Evolutionary conservation across 2,113 vertebrate genomes (phyloP).

Genomic region (Mobula hypostoma): DNA sequence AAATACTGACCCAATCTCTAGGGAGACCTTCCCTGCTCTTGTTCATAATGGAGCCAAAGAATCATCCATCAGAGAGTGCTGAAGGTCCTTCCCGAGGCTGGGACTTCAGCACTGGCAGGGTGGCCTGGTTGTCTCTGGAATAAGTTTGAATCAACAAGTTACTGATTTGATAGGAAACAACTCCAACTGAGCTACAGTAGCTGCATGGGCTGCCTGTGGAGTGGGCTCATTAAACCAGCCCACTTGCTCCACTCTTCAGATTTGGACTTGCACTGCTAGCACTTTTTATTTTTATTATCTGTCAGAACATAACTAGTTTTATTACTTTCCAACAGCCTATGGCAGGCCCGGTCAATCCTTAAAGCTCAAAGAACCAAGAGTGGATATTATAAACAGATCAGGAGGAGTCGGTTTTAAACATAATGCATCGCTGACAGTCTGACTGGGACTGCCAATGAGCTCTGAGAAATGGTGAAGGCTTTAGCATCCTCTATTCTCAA

Average conservation of each 20-base stretch:
- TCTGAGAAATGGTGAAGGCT: neutral
- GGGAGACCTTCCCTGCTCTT: too few species aligned
- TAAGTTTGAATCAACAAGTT: too few species aligned
- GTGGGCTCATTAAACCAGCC: neutral
- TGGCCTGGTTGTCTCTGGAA: too few species aligned
- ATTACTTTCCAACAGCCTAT: neutral
- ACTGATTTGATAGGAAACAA: too few species aligned
- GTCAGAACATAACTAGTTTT: neutral
- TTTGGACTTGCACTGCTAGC: too few species aligned
- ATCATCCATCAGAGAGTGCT: too few species aligned
- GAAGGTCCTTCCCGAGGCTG: too few species aligned
- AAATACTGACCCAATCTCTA: too few species aligned
- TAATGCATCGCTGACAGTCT: neutral
- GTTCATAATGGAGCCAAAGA: too few species aligned
- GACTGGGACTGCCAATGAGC: neutral
- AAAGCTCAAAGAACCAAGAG: neutral
- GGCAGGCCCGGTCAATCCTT: neutral
- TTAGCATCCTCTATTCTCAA: neutral
- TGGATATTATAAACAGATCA: neutral
- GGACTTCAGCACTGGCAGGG: too few species aligned
- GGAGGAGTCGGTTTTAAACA: neutral
- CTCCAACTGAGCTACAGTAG: too few species aligned
- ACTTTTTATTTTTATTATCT: neutral
- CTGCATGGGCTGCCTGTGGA: too few species aligned
- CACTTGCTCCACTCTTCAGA: neutral